Conservation (phyloP, 2,113 vertebrate species). For the Uria aalge region DNA sequence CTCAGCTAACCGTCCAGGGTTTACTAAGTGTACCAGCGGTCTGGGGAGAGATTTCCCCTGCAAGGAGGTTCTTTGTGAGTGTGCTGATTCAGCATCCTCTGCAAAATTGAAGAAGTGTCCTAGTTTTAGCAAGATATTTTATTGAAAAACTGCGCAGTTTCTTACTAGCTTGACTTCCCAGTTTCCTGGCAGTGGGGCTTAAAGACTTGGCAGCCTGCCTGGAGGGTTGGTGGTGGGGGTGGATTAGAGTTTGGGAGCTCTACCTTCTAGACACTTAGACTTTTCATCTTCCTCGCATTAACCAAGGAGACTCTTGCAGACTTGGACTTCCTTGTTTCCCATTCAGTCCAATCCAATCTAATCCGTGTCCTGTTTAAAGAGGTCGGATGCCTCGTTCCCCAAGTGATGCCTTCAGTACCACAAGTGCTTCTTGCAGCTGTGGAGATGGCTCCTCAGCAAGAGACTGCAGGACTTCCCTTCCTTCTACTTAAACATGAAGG, state of each 20-base stretch:
- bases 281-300: neutral
- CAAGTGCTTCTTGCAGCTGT: neutral
- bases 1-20: neutral
- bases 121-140: neutral
- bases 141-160: neutral
- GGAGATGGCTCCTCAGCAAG: neutral
- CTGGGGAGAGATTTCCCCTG: neutral
- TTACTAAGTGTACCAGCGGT: neutral
- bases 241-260: neutral
- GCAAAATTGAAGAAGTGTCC: neutral
- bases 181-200: neutral
- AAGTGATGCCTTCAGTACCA: neutral
- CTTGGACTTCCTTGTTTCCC: neutral
- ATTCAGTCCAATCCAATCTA: neutral
- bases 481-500: neutral
- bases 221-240: neutral
- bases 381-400: rapidly evolving
- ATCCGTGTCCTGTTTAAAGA: neutral
- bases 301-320: neutral
- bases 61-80: neutral
- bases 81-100: slow-evolving; percentile 4
- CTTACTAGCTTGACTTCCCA: neutral
- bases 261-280: neutral
- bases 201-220: neutral
- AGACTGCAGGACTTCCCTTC: neutral